Evolutionary conservation across 2,113 vertebrate species (phyloP).

Genomic region (Serranochromis macrocephalus): DNA sequence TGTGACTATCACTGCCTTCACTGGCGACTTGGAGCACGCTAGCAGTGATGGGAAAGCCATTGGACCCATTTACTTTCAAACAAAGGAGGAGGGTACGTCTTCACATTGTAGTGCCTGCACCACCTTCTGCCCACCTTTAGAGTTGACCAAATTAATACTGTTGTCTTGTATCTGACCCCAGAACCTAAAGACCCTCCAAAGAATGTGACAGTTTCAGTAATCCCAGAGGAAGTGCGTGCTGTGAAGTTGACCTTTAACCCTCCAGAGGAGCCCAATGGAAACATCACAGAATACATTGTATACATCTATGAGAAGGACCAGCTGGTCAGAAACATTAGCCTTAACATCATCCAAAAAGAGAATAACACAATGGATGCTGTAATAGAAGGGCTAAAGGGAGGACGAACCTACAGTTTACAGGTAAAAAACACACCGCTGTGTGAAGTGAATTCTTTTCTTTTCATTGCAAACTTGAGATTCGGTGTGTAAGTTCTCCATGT

Average conservation of each 20-base stretch:
- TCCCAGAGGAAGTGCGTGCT: constrained; percentile 84
- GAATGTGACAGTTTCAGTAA: constrained; percentile 82
- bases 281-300: constrained; percentile 85
- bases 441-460: neutral
- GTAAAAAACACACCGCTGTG: constrained; percentile 56
- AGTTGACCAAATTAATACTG: neutral
- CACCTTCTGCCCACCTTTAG: neutral
- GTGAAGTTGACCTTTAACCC: constrained; percentile 87
- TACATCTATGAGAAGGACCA: constrained; percentile 78
- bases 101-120: neutral
- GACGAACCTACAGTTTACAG: constrained; percentile 86
- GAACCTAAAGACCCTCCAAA: constrained; percentile 90
- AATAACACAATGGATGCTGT: constrained; percentile 77
- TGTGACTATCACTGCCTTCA: constrained; percentile 84
- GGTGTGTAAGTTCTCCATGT: neutral
- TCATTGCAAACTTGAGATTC: neutral
- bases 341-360: constrained; percentile 73
- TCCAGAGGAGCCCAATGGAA: constrained; percentile 85
- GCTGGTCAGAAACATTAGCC: constrained; percentile 72
- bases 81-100: constrained; percentile 82
- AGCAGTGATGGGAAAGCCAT: constrained; percentile 77
- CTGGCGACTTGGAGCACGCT: constrained; percentile 71
- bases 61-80: constrained; percentile 72
- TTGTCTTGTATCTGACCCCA: constrained; percentile 34
- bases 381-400: constrained; percentile 90